Evolutionary conservation across 2,113 vertebrate species (phyloP).

Genomic region (Tympanuchus pallidicinctus): DNA sequence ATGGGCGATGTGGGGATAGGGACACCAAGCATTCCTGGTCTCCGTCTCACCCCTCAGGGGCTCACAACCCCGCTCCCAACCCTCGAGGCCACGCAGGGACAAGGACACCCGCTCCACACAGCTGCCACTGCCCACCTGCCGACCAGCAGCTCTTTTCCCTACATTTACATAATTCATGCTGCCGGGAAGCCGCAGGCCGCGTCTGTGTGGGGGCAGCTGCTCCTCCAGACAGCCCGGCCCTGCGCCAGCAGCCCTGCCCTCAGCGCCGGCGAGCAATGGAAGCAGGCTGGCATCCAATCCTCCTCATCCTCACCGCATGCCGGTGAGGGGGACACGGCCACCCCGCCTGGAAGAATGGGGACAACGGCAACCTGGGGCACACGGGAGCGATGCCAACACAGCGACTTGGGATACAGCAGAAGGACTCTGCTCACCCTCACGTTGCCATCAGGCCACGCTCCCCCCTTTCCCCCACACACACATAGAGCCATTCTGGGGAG

Average conservation of each 20-base stretch:
- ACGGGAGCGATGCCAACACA: background rate
- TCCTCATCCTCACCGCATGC: background rate
- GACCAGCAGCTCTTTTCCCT: constrained; percentile 48
- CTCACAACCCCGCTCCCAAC: fast-evolving
- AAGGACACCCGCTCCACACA: fast-evolving
- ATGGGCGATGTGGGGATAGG: background rate
- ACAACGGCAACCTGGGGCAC: background rate
- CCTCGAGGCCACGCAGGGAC: fast-evolving
- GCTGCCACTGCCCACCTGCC: background rate
- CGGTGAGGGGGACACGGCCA: background rate
- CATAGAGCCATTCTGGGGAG: background rate
- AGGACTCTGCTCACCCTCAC: background rate
- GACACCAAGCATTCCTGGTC: background rate
- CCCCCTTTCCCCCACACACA: background rate
- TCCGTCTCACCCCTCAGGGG: background rate
- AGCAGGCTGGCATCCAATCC: background rate
- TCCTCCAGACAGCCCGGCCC: constrained; percentile 2
- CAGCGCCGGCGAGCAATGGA: background rate
- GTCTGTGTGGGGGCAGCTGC: constrained; percentile 20
- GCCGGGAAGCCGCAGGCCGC: background rate
- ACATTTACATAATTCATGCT: constrained; percentile 52
- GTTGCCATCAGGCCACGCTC: fast-evolving
- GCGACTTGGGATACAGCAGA: fast-evolving
- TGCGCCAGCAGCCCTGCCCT: background rate
- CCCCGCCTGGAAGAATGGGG: background rate